A percentile compares a stretch with the other conserved stretches of the same genome.
phyloP scores from a whole-genome alignment of 2,888 invertebrate species.

The Temnothorax rugatulus region DNA sequence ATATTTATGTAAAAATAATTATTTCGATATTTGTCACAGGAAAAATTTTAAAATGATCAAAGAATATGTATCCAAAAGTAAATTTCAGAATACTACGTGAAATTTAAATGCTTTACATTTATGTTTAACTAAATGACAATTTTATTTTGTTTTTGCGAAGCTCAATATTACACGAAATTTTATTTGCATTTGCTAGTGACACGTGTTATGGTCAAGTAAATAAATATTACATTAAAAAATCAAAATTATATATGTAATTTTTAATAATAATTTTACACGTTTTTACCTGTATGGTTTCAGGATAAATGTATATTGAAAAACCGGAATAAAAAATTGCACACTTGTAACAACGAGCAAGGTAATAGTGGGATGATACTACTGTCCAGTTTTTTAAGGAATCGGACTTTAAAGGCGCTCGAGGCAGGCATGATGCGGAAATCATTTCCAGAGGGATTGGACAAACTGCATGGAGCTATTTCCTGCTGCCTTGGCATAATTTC shows the following conservation, averaged over 20 bases:
- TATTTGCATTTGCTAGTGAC: neutral
- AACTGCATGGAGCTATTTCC: constrained; percentile 78
- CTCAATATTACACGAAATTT: neutral
- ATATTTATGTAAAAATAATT: neutral
- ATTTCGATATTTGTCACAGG: neutral
- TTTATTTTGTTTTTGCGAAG: neutral
- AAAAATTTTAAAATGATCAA: neutral
- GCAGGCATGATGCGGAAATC: constrained; percentile 82
- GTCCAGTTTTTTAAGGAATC: constrained; percentile 62
- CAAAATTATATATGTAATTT: neutral
- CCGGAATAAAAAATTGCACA: constrained; percentile 52
- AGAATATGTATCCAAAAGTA: neutral
- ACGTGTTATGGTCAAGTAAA: neutral
- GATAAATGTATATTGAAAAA: neutral
- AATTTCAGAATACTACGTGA: neutral
- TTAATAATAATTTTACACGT: neutral
- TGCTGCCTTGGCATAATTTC: constrained; percentile 73
- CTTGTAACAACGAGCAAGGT: constrained; percentile 63
- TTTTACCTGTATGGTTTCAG: neutral
- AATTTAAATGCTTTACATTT: neutral
- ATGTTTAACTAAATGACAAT: neutral
- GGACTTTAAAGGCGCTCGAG: constrained; percentile 79
- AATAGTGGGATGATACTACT: constrained; percentile 61
- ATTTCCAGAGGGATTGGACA: constrained; percentile 74
- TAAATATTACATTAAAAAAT: neutral